These are phyloP conservation scores for Endotricha flammealis DNA, from an alignment of 2,888 invertebrate species.

Conservation along the genomic window DNA sequence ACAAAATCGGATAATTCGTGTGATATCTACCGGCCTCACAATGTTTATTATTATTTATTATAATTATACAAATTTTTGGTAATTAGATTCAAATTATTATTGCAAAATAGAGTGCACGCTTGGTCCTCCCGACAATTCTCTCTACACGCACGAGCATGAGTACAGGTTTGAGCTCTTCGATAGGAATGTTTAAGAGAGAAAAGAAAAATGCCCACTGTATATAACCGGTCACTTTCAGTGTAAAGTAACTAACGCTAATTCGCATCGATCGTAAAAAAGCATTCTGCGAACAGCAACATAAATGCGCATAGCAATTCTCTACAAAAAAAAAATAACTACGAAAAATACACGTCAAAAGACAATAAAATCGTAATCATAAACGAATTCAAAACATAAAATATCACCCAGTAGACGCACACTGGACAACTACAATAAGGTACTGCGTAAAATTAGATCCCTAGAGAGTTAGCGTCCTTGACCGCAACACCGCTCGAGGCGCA, in stretches of 20 bases:
- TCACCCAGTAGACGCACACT: conserved; percentile 17
- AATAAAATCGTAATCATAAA: conserved; percentile 43
- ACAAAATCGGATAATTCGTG: conserved; percentile 18
- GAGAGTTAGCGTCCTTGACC: too few relatives aligned
- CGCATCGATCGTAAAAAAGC: conserved; percentile 14
- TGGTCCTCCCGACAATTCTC: conserved; percentile 28
- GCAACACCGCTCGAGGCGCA: conserved; percentile 17
- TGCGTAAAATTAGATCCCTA: too few relatives aligned
- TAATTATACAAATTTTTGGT: conserved; percentile 3
- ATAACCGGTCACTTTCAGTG: conserved; percentile 18
- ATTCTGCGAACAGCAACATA: conserved; percentile 40
- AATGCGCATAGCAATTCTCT: conserved; percentile 52
- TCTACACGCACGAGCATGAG: conserved; percentile 17
- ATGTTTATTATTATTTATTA: conserved; percentile 12
- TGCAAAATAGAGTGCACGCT: conserved; percentile 21
- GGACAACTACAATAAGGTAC: conserved; percentile 24
- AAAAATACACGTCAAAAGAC: conserved; percentile 55
- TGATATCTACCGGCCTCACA: conserved; percentile 1
- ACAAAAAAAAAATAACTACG: conserved; percentile 39
- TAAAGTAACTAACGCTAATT: conserved; percentile 14
- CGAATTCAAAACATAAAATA: conserved; percentile 40
- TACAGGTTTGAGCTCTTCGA: conserved; percentile 28
- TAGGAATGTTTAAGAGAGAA: conserved; percentile 45
- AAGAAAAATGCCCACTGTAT: conserved; percentile 27
- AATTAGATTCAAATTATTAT: neutral